These are phyloP conservation scores for Coendou prehensilis DNA, from an alignment of 2,797 vertebrate genomes.

Conservation along the genomic window DNA sequence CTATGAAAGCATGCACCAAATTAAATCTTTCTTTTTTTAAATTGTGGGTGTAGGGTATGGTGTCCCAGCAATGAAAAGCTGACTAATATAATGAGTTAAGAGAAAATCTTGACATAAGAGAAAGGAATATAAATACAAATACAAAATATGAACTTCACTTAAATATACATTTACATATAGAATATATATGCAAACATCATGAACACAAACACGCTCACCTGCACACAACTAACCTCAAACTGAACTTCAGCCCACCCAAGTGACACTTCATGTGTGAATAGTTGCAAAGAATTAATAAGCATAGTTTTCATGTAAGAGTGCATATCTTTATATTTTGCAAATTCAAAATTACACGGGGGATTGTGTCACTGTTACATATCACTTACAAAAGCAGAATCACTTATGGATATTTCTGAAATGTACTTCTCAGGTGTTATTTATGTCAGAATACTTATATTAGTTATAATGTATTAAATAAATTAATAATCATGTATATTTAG, in stretches of 20 bases:
- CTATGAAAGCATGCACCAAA: background rate
- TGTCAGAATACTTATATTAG: conserved; percentile 31
- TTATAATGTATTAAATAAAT: background rate
- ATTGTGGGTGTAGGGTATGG: background rate
- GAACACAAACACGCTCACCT: background rate
- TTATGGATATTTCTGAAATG: background rate
- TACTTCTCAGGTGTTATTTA: background rate
- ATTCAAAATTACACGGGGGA: background rate
- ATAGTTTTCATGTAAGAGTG: background rate
- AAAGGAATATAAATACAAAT: conserved; percentile 51
- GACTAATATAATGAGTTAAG: background rate
- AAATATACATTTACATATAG: background rate
- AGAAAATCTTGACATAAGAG: background rate
- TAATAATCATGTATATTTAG: background rate
- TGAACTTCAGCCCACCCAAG: background rate
- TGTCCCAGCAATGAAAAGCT: background rate
- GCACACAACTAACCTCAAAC: background rate
- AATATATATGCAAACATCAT: background rate
- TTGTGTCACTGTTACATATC: background rate
- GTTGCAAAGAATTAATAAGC: background rate
- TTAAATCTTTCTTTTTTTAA: background rate
- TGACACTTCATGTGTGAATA: background rate
- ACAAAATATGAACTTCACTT: conserved; percentile 36
- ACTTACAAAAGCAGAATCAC: background rate
- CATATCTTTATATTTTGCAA: conserved; percentile 9